These are phyloP conservation scores for Bombyx huttoni DNA, from an alignment of 2,888 invertebrate species.

Conservation along the genomic window DNA sequence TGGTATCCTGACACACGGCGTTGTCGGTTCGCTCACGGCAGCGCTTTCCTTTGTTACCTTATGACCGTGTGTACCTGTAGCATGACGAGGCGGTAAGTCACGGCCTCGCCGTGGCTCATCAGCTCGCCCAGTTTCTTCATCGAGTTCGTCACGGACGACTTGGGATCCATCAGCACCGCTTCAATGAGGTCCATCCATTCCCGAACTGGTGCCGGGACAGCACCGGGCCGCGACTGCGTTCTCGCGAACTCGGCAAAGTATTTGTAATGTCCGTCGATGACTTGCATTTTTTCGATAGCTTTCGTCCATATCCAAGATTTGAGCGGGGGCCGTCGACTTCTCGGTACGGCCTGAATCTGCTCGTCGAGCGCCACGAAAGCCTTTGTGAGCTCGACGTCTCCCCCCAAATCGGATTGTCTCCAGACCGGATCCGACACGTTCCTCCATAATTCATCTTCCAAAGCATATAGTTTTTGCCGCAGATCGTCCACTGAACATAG, in stretches of 20 bases:
- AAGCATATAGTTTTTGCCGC: constrained; percentile 69
- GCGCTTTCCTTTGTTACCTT: constrained; percentile 5
- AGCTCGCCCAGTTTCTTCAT: constrained; percentile 73
- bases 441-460: constrained; percentile 70
- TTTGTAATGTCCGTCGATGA: constrained; percentile 77
- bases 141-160: constrained; percentile 68
- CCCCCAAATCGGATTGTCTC: constrained; percentile 43
- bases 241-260: constrained; percentile 75
- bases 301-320: constrained; percentile 76
- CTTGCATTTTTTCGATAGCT: constrained; percentile 72
- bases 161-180: constrained; percentile 75
- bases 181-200: constrained; percentile 76
- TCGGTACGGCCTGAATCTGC: constrained; percentile 44
- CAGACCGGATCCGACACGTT: constrained; percentile 51
- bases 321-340: constrained; percentile 29
- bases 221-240: constrained; percentile 45
- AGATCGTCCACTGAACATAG: constrained; percentile 70
- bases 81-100: constrained; percentile 72
- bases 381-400: constrained; percentile 72
- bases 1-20: constrained; percentile 15
- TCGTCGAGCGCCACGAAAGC: constrained; percentile 72
- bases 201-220: constrained; percentile 43
- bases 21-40: constrained; percentile 8
- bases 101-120: constrained; percentile 74
- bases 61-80: constrained; percentile 65